These are phyloP conservation scores for Caenorhabditis angaria DNA, from an alignment of 2,888 invertebrate species.

Conservation along the genomic window DNA sequence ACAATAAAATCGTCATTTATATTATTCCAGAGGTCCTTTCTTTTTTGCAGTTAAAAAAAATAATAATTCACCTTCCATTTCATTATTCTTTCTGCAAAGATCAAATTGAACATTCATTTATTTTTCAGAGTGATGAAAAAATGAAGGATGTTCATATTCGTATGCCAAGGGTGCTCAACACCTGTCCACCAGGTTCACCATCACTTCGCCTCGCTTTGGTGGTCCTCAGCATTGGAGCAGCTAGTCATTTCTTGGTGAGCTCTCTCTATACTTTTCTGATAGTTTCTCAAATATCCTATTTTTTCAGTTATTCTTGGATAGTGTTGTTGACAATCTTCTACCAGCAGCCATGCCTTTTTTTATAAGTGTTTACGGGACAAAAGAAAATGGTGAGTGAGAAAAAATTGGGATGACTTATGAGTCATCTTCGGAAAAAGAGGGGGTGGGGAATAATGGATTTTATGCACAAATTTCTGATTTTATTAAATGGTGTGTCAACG, in stretches of 20 bases:
- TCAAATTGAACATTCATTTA: slow-evolving; percentile 5
- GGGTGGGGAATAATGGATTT: too few relatives aligned
- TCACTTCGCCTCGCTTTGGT: slow-evolving; percentile 42
- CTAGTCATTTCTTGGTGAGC: slow-evolving; percentile 60
- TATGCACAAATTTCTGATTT: too few relatives aligned
- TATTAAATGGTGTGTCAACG: too few relatives aligned
- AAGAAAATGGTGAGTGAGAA: slow-evolving; percentile 49
- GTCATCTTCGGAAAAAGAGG: too few relatives aligned
- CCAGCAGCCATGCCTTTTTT: slow-evolving; percentile 63
- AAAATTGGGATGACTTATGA: too few relatives aligned
- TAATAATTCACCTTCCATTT: too few relatives aligned
- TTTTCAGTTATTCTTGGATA: slow-evolving; percentile 62
- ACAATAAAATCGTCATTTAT: not conserved
- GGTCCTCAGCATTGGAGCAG: slow-evolving; percentile 63
- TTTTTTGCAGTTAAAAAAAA: not conserved
- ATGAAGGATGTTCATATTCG: slow-evolving; percentile 35
- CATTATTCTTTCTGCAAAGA: too few relatives aligned
- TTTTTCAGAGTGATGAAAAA: slow-evolving; percentile 20
- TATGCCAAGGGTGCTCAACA: slow-evolving; percentile 26
- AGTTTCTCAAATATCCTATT: not conserved
- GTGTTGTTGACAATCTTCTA: slow-evolving; percentile 68
- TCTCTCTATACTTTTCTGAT: not conserved
- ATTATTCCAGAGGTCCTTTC: not conserved
- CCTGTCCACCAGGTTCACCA: slow-evolving; percentile 46
- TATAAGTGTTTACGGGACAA: slow-evolving; percentile 48